Evolutionary conservation across 2,888 invertebrate species (phyloP), one percentile per base, ranked within the genome.

Genomic region (Choristoneura rosaceana): DNA sequence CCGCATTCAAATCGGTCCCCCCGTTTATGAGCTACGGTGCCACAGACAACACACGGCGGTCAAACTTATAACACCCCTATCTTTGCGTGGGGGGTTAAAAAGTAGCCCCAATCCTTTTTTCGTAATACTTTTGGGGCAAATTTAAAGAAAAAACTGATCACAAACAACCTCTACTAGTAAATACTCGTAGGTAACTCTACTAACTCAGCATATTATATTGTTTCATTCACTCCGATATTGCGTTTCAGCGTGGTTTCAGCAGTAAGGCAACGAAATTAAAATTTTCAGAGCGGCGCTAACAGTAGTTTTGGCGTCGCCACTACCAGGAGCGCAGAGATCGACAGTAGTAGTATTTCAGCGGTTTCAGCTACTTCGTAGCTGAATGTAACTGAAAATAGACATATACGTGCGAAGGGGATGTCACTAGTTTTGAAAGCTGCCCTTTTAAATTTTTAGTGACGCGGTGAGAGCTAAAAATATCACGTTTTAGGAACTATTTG

Each of bases 241-340:
- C 34, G 25, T 69, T 69, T 69, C 73, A 73, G 73, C 69, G 65
- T 52, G 17, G 25, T 69, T 69, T 69, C 73, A 73, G 73, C 69
- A 69, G 69, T 73, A 69, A 50, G 52, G 64, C 47, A 47, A 47
- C 68, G 47, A 14, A 79, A 78, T 74, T 63, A 60, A 41, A 59
- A 71, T 76, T 81, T 86, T 84, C 82, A 84, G 83, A 83, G 78
- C 87, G 87, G 82, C 88, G 88, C 86, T 87, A 87, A 86, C 88
- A 84, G 87, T 88, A 84, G 84, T 86, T 85, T 86, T 84, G 85
- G 90, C 92, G 90, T 87, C 90, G 85, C 80, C 70, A 62, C 70
- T 87, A 89, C 90, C 79, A 90, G 90, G 90, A 81, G 78, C 71
- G 70, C 86, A 91, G 82, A 82, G 77, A 14, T 43, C 10, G 5